phyloP scores from a whole-genome alignment of 2,888 invertebrate species.

The Spilosoma lubricipeda region DNA sequence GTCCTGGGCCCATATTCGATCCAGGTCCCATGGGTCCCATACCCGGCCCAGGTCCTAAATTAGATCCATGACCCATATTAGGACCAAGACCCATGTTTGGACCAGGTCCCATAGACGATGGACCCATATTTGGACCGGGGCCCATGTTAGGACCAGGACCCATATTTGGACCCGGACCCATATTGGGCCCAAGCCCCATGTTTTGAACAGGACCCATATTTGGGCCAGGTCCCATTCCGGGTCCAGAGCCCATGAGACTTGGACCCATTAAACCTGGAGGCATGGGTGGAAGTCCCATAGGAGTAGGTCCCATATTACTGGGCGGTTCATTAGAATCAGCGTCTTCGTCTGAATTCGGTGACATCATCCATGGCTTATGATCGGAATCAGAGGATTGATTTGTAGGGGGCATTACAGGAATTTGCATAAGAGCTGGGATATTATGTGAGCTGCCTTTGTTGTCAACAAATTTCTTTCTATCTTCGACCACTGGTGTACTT shows the following conservation, averaged over 20 bases:
- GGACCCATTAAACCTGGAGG: constrained; percentile 52
- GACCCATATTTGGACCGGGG: constrained; percentile 32
- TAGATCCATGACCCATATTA: constrained; percentile 34
- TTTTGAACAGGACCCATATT: constrained; percentile 5
- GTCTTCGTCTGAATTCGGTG: constrained; percentile 61
- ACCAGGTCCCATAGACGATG: constrained; percentile 37
- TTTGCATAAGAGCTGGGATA: constrained; percentile 77
- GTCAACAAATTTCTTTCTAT: constrained; percentile 63
- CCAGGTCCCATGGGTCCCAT: constrained; percentile 32
- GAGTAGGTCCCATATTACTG: constrained; percentile 39
- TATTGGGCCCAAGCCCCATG: background rate
- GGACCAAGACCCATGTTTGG: constrained; percentile 40
- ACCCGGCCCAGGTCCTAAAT: constrained; percentile 40
- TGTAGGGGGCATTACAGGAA: constrained; percentile 69
- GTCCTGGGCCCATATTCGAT: constrained; percentile 46
- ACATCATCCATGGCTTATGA: constrained; percentile 64
- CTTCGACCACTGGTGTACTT: constrained; percentile 65
- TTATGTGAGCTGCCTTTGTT: constrained; percentile 48
- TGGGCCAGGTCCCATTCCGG: constrained; percentile 39
- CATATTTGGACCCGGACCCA: background rate
- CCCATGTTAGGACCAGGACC: constrained; percentile 39
- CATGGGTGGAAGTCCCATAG: constrained; percentile 54
- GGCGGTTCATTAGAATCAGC: constrained; percentile 39
- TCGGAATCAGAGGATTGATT: constrained; percentile 63
- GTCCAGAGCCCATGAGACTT: constrained; percentile 47